Conservation (phyloP, 2,888 invertebrate genomes). For the Zaprionus bogoriensis region DNA sequence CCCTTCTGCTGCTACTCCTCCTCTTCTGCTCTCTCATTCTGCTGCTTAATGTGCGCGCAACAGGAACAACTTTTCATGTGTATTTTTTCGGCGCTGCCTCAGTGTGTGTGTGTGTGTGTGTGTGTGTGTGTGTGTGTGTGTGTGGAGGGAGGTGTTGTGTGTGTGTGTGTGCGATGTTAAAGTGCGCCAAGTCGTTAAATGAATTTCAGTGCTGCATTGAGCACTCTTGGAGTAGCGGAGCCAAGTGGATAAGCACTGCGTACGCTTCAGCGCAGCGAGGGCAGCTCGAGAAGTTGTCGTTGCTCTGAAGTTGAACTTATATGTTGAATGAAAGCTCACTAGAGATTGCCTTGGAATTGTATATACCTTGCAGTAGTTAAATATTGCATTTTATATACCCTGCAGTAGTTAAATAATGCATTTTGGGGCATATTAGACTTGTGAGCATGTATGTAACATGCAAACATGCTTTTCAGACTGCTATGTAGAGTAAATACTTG, state of each 20-base stretch:
- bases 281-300: neutral
- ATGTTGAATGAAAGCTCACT: too few relatives aligned
- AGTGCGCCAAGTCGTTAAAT: slow-evolving; percentile 77
- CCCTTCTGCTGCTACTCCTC: neutral
- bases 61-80: slow-evolving; percentile 50
- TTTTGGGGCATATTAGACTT: too few relatives aligned
- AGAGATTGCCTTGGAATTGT: too few relatives aligned
- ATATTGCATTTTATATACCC: too few relatives aligned
- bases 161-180: slow-evolving; percentile 48
- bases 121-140: slow-evolving; percentile 8
- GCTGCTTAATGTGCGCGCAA: slow-evolving; percentile 49
- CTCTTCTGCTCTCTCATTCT: neutral
- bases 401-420: too few relatives aligned
- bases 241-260: slow-evolving; percentile 67
- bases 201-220: slow-evolving; percentile 74
- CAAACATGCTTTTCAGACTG: too few relatives aligned
- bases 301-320: neutral
- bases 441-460: too few relatives aligned
- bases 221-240: slow-evolving; percentile 67
- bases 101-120: slow-evolving; percentile 5
- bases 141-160: slow-evolving; percentile 3
- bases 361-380: too few relatives aligned
- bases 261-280: slow-evolving; percentile 41
- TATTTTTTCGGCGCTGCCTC: slow-evolving; percentile 7
- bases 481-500: too few relatives aligned